Evolutionary conservation across 2,113 vertebrate genomes (phyloP), one percentile per base, ranked within the genome.

Genomic region (Jacana jacana): DNA sequence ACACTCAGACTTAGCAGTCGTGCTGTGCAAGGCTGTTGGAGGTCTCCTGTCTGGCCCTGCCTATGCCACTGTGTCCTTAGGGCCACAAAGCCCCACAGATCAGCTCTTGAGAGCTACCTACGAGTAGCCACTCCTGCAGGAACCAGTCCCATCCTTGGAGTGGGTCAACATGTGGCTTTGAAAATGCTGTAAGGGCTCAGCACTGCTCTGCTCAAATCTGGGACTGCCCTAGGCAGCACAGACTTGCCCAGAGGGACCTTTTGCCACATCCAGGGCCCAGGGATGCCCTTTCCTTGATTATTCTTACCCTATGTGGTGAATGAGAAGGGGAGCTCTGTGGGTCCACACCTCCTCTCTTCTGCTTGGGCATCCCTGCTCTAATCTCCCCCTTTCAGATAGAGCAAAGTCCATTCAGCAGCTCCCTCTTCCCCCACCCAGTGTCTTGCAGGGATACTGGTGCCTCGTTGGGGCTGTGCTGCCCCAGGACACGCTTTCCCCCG

Each of bases 301-400:
- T 71, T 88, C 42, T 61, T 37, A 31, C 16, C 4, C n/a, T 37
- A 24, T 1, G 0, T 1, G 17, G 23, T 7, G 3, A 15, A 46
- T 1, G 4, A 86, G 30, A 60, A 72, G 30, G 15, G 23, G 8
- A 61, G 17, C 12, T 31, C 40, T 19, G 42, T 11, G 25, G 4
- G 8, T 25, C 20, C 61, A 22, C 8, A 2, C 33, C 9, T 68
- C 25, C 20, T 20, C 37, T 49, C 16, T 54, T 49, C 61, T 3
- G 1, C 42, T 25, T 18, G 20, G 18, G 24, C 46, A 84, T 37
- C 37, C 7, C 48, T 51, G n/a, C 55, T 66, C 63, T 48, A 17
- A 2, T 30, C 25, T 42, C 39, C 54, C 51, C 64, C 16, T 84
- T 87, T 46, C 60, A 66, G 33, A 33, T 1, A 6, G n/a, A 39